Evolutionary conservation across 2,113 vertebrate genomes (phyloP).

Genomic region (Rhadina sibilatrix): DNA sequence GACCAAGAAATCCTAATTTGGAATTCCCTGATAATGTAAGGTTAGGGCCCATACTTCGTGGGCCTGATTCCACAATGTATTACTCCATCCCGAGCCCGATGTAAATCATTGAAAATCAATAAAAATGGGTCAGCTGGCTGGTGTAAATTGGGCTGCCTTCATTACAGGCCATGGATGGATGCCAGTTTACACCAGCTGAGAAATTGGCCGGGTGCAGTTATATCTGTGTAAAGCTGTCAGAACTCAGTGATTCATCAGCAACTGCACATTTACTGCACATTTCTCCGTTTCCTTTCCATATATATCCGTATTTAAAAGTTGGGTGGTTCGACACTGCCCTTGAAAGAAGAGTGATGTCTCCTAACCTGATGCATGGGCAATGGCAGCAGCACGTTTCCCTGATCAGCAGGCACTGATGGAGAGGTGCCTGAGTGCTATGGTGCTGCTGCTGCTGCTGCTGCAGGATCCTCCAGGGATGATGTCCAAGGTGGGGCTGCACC

Average conservation of each 20-base stretch:
- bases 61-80: constrained; percentile 30
- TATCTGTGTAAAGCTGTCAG: constrained; percentile 58
- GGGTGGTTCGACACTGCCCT: constrained; percentile 44
- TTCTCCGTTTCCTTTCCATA: constrained; percentile 38
- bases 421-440: not conserved
- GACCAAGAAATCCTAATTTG: constrained; percentile 43
- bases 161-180: constrained; percentile 42
- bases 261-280: constrained; percentile 37
- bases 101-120: constrained; percentile 63
- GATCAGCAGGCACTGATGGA: not conserved
- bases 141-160: constrained; percentile 56
- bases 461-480: not conserved
- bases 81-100: not conserved
- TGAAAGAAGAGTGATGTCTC: constrained; percentile 27
- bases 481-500: not conserved
- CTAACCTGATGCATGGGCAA: not conserved
- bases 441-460: not conserved
- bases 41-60: not conserved
- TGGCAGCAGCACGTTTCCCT: not conserved
- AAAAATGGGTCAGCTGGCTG: constrained; percentile 48
- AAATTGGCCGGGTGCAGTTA: constrained; percentile 44
- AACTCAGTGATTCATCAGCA: constrained; percentile 53
- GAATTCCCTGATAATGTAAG: constrained; percentile 44
- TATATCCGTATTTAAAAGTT: constrained; percentile 46
- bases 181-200: constrained; percentile 65